A percentile compares a stretch with the other conserved stretches of the same genome.
Evolutionary conservation across 2,113 vertebrate genomes (phyloP).

Genomic region (Axis porcinus): DNA sequence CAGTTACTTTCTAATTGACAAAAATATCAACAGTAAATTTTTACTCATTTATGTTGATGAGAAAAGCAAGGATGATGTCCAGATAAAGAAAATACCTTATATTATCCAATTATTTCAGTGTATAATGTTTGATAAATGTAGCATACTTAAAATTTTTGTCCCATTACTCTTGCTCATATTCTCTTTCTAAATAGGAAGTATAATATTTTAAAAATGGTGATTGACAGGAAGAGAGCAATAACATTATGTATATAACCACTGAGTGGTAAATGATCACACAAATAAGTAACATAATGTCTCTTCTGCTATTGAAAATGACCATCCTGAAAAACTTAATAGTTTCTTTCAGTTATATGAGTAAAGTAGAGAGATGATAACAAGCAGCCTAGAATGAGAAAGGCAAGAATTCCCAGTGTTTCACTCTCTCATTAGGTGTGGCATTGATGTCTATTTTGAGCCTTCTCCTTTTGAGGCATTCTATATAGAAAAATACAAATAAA

Average conservation of each 20-base stretch:
- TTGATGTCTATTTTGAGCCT: background rate
- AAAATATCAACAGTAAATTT: background rate
- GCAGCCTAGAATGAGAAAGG: background rate
- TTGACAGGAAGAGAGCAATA: background rate
- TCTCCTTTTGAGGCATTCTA: background rate
- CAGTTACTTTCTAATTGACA: background rate
- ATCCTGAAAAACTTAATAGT: background rate
- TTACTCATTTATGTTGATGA: background rate
- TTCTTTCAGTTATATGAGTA: background rate
- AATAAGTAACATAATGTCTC: background rate
- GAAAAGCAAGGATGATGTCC: background rate
- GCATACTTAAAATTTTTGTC: background rate
- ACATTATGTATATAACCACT: background rate
- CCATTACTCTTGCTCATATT: background rate
- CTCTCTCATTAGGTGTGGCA: background rate
- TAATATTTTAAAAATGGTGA: background rate
- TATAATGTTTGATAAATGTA: background rate
- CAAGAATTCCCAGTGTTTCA: background rate
- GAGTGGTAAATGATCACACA: background rate
- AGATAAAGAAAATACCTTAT: background rate
- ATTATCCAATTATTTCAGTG: background rate
- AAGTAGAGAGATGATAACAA: background rate
- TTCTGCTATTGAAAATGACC: background rate
- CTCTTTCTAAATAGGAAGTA: background rate
- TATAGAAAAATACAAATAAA: background rate